Base-by-base conservation (phyloP, 2,888 invertebrate species). In the Ommatoiulus sabulosus region DNA sequence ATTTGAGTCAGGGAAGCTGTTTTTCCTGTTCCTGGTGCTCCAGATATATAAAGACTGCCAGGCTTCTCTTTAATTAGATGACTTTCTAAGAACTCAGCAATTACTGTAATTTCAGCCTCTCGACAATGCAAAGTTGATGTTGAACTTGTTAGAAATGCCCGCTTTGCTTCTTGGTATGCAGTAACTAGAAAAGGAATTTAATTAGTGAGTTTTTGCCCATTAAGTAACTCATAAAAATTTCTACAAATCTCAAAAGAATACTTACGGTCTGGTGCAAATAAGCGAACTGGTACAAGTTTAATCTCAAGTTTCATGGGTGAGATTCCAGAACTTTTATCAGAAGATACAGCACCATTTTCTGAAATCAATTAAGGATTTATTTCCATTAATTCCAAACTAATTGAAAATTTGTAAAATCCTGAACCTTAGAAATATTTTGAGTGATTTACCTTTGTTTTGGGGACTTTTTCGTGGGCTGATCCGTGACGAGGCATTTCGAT, bases 1-100 rank as follows among this genome's bases (percentile, higher is more conserved):
- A 97, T 95, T 90, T 96, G 94, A 0, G 95, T 95, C 24, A 99
- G 93, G 89, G 96, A 96, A 0, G 98, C 98, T 0, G 98, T 98
- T 93, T 99, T 99, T 0, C 98, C 99, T 0, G 99, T 99, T 6
- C 99, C 99, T 0, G 99, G 99, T 44, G 98, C 97, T 0, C 99
- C 99, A 72, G 98, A 98, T 84, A 99, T 95, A 92, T 99, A 99
- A 88, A 99, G 92, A 24, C 97, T 97, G 0, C 96, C 96, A 0
- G 98, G 96, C 52, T 94, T 94, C 90, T 94, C 93, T 0, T 94
- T 93, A 3, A 94, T 92, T 89, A 97, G 92, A 92, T 96, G 95
- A 12, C 94, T 93, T 17, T 93, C 92, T 87, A 99, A 93, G 92
- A 97, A 97, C 3, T 93, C 92, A 44, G 94, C 93, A 24, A 99